Base-by-base conservation (phyloP, 2,888 invertebrate genomes). In the Mellilla xanthometata region DNA sequence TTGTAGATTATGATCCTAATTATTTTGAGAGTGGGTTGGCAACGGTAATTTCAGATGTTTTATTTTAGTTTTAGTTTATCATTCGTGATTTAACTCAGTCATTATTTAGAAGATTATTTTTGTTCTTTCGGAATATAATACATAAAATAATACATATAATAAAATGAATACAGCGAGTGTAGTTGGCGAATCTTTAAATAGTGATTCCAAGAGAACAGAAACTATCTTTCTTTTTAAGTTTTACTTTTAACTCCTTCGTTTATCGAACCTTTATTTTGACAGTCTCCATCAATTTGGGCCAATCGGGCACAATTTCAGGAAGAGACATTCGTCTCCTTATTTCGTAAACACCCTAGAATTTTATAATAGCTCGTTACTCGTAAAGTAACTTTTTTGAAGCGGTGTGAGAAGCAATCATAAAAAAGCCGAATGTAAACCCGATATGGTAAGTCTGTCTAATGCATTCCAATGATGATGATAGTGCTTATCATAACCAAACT, bases 281-380 rank as follows among this genome's bases (percentile, higher is more conserved):
- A 88, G 90, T 84, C 83, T 91, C 91, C 85, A 91, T 86, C 84
- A 95, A 93, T 69, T 81, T 92, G 74, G 95, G 95, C 94, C 95
- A 95, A 90, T 95, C 95, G 71, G 93, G 93, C 82, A 95, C 93
- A 77, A 95, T 82, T 90, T 93, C 93, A 76, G 90, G 90, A 62
- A 93, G 90, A 86, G 93, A 92, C 88, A 92, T 92, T 68, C 93
- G 91, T 89, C 93, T 92, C 86, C 90, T 90, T 84, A 92, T 93
- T 75, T 92, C 90, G 91, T 92, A 93, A 80, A 93, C 86, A 76
- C 91, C 93, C 93, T 93, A 92, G 82, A 91, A 91, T 87, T 83
- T 82, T 79, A 69, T 82, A 70, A 60, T 73, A 60, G 69, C 33
- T 34, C 61, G 76, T 81, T 79, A 81, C 62, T 65, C 56, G 64